Conservation (phyloP, 2,888 invertebrate species). For the Melinaea marsaeus region DNA sequence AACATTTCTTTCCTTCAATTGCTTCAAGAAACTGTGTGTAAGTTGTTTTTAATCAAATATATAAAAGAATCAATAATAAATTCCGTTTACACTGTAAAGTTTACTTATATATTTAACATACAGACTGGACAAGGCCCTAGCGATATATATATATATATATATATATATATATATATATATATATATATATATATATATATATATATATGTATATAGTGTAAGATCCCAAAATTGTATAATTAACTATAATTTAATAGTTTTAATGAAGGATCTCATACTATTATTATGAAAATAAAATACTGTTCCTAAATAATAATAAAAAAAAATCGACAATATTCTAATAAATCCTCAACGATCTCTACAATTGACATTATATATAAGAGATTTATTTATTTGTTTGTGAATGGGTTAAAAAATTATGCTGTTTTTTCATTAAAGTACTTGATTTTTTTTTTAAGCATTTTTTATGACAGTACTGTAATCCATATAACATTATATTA, state of each 20-base stretch:
- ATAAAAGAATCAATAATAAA: background rate
- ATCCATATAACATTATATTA: no score
- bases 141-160: background rate
- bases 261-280: slow-evolving; percentile 2
- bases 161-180: no score
- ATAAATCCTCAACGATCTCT: slow-evolving; percentile 1
- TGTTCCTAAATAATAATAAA: slow-evolving; percentile 14
- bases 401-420: no score
- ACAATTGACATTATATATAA: background rate
- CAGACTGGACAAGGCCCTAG: slow-evolving; percentile 25
- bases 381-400: background rate
- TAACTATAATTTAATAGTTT: background rate
- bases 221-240: background rate
- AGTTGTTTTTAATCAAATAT: background rate
- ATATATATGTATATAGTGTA: slow-evolving; percentile 2
- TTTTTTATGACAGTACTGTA: no score
- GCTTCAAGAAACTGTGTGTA: no score
- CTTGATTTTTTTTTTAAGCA: no score
- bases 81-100: background rate
- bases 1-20: no score
- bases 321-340: slow-evolving; percentile 1
- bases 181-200: slow-evolving; percentile 1
- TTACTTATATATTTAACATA: background rate
- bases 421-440: no score
- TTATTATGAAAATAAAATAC: slow-evolving; percentile 15